These are phyloP conservation scores for Nothura maculosa DNA, from an alignment of 2,797 vertebrate species.

Conservation along the genomic window DNA sequence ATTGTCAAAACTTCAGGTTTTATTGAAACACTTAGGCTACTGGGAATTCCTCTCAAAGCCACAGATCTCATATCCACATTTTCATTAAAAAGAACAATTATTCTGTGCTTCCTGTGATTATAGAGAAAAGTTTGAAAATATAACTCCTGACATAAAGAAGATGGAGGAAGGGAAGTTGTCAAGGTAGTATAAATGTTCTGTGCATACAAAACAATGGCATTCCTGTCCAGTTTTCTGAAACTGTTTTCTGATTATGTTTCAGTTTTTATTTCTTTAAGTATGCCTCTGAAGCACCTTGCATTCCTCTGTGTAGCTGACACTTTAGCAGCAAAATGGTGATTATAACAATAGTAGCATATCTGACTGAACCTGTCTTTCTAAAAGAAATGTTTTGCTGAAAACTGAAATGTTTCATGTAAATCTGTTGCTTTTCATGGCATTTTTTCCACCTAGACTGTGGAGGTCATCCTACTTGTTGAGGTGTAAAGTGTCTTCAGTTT, in stretches of 20 bases:
- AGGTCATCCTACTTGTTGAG: not conserved
- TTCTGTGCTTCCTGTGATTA: not conserved
- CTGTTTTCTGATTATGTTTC: rapidly evolving
- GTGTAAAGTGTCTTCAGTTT: not conserved
- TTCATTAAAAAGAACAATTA: not conserved
- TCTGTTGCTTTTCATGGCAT: not conserved
- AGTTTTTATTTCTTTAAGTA: too few relatives aligned
- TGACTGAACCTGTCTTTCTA: not conserved
- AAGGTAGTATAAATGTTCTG: rapidly evolving
- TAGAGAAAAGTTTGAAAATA: not conserved
- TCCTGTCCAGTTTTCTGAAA: not conserved
- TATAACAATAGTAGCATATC: not conserved
- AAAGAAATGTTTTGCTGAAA: not conserved
- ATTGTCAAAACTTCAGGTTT: not conserved
- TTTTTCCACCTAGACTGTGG: not conserved
- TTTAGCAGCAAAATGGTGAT: not conserved
- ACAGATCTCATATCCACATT: rapidly evolving
- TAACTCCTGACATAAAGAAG: not conserved
- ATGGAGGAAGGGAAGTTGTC: rapidly evolving
- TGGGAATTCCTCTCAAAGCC: not conserved
- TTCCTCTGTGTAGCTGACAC: rapidly evolving
- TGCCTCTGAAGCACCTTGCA: rapidly evolving
- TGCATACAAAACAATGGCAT: rapidly evolving
- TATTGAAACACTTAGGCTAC: not conserved
- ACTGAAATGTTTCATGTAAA: not conserved